Evolutionary conservation across 2,113 vertebrate genomes (phyloP).

Genomic region (Anguilla japonica): DNA sequence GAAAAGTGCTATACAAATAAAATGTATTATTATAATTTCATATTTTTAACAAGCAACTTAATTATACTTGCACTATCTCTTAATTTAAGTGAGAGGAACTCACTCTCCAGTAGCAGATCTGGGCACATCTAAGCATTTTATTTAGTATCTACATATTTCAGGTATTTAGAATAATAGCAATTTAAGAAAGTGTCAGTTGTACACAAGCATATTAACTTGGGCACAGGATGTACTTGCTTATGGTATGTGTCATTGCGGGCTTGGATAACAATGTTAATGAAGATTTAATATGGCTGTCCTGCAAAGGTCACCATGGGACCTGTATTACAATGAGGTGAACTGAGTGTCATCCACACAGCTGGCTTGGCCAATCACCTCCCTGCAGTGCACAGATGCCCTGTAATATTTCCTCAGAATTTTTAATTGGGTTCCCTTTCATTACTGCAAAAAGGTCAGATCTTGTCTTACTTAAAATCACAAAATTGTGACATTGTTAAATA

Average conservation of each 20-base stretch:
- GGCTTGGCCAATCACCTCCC: slow-evolving; percentile 10
- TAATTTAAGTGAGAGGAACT: neutral
- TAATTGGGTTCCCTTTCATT: slow-evolving; percentile 17
- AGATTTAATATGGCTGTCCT: slow-evolving; percentile 36
- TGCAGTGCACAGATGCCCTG: slow-evolving; percentile 1
- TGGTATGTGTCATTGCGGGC: slow-evolving; percentile 21
- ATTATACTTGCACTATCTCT: neutral
- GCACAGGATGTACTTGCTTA: slow-evolving; percentile 34
- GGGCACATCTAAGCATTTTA: neutral
- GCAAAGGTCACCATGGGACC: slow-evolving; percentile 16
- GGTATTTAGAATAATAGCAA: too few relatives aligned
- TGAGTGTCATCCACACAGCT: neutral
- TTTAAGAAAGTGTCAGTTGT: neutral
- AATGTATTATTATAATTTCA: neutral
- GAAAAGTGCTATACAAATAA: too few relatives aligned
- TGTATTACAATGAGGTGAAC: slow-evolving; percentile 30
- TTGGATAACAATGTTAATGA: slow-evolving; percentile 46
- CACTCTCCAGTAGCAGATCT: neutral
- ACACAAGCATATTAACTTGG: slow-evolving; percentile 21
- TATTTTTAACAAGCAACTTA: neutral
- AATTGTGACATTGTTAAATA: neutral
- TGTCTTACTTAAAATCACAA: neutral
- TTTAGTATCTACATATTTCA: neutral
- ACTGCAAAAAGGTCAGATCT: slow-evolving; percentile 29
- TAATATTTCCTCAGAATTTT: slow-evolving; percentile 16